Percentiles rank a stretch among this genome's conserved stretches.
These are phyloP conservation scores for Megathymus violae DNA, from an alignment of 1,140 invertebrate species.

Conservation along the genomic window DNA sequence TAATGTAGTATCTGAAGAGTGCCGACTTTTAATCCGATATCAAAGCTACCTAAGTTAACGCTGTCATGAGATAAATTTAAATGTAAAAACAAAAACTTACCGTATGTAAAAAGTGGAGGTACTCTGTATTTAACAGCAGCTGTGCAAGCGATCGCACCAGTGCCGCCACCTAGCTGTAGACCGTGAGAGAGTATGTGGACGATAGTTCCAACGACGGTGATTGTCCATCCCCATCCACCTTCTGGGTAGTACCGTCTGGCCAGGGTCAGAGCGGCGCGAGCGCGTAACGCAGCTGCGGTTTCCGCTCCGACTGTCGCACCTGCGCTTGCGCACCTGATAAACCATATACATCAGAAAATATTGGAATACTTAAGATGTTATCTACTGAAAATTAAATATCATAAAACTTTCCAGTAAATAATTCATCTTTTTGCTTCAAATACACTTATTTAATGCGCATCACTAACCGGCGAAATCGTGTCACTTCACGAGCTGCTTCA, in stretches of 20 bases:
- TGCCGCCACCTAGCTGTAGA: conserved; percentile 84
- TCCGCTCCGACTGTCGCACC: conserved; percentile 71
- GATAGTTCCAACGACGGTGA: conserved; percentile 87
- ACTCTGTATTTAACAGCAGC: conserved; percentile 69
- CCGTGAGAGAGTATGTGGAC: conserved; percentile 87
- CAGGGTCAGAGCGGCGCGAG: conserved; percentile 76
- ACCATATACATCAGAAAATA: conserved; percentile 61
- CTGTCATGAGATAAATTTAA: background rate
- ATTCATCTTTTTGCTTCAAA: conserved; percentile 33
- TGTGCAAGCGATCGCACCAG: conserved; percentile 71
- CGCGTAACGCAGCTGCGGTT: conserved; percentile 76
- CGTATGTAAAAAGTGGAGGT: conserved; percentile 69
- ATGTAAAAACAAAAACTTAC: conserved; percentile 56
- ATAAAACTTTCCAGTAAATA: conserved; percentile 33
- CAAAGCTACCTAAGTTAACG: no score
- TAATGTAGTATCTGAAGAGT: no score
- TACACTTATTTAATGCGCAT: conserved; percentile 35
- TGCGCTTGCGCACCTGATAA: conserved; percentile 74
- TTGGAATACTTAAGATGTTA: conserved; percentile 17
- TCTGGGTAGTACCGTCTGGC: conserved; percentile 90
- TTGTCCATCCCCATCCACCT: conserved; percentile 92
- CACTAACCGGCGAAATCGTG: conserved; percentile 79
- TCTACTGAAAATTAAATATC: conserved; percentile 35
- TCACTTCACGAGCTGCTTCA: conserved; percentile 74
- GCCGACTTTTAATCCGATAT: no score